A percentile compares a stretch with the other conserved stretches of the same genome.
phyloP scores from a whole-genome alignment of 2,113 vertebrate genomes.

The Hiodon alosoides region DNA sequence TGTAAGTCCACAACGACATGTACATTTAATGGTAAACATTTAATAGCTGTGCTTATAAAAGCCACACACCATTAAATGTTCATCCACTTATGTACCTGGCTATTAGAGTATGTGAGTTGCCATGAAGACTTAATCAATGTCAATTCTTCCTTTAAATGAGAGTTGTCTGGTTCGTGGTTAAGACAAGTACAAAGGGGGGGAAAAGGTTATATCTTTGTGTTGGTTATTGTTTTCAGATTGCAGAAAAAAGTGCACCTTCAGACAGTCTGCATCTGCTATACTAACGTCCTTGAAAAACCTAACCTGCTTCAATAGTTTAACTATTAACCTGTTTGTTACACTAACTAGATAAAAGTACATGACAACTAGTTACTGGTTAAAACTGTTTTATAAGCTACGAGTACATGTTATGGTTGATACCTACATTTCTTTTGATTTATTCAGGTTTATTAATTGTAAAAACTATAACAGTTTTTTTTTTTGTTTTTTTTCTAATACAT shows the following conservation, averaged over 20 bases:
- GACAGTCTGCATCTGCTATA: conserved; percentile 69
- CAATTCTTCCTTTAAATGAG: not conserved
- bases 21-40: not conserved
- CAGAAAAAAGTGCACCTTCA: conserved; percentile 46
- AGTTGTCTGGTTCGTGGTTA: not conserved
- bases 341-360: conserved; percentile 55
- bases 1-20: conserved; percentile 68
- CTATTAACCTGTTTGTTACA: conserved; percentile 70
- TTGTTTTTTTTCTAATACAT: conserved; percentile 84
- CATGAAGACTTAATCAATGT: not conserved
- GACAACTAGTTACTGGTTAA: conserved; percentile 28
- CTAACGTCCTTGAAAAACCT: conserved; percentile 77
- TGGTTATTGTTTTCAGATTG: not conserved
- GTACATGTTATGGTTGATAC: conserved; percentile 20
- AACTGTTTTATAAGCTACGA: conserved; percentile 32
- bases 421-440: conserved; percentile 24
- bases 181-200: not conserved
- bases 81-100: too few species aligned
- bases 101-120: not conserved
- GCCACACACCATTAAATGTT: too few species aligned
- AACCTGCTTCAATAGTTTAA: conserved; percentile 72
- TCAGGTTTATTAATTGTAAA: conserved; percentile 39
- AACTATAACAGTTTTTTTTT: conserved; percentile 56
- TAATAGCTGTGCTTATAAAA: not conserved
- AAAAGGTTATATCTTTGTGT: not conserved